These are phyloP conservation scores for Gonocerus acuteangulatus DNA, from an alignment of 2,888 invertebrate species.

Conservation along the genomic window DNA sequence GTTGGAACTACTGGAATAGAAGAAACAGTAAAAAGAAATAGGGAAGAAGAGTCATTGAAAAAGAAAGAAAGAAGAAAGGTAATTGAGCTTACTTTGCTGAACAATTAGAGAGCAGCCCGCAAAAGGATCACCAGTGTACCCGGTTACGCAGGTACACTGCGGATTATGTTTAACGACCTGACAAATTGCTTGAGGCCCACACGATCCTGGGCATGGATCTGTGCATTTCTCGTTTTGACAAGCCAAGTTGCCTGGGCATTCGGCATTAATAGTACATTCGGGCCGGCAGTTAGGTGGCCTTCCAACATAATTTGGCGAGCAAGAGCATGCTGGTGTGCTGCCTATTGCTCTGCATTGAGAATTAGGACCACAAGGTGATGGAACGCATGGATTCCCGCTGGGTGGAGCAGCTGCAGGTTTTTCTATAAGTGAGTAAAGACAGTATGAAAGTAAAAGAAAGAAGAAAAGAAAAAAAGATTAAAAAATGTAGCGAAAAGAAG, in stretches of 20 bases:
- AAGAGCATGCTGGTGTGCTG: conserved; percentile 71
- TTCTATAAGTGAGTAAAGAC: conserved; percentile 45
- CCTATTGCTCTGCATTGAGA: conserved; percentile 72
- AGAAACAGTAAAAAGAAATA: conserved; percentile 2
- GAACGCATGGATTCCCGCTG: conserved; percentile 65
- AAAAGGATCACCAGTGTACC: conserved; percentile 79
- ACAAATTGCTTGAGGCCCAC: conserved; percentile 70
- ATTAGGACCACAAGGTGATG: conserved; percentile 77
- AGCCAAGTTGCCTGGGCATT: conserved; percentile 74
- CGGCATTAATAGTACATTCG: conserved; percentile 75
- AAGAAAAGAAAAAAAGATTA: not conserved
- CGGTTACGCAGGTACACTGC: conserved; percentile 69
- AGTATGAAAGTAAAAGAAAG: not conserved
- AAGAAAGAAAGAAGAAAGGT: conserved; percentile 4
- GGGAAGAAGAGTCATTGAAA: not conserved
- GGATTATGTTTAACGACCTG: conserved; percentile 76
- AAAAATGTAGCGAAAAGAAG: not conserved
- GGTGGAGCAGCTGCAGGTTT: conserved; percentile 46
- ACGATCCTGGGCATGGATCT: conserved; percentile 78
- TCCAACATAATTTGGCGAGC: conserved; percentile 68
- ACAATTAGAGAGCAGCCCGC: conserved; percentile 54
- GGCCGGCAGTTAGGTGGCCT: conserved; percentile 79
- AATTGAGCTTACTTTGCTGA: conserved; percentile 42
- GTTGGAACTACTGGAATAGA: conserved; percentile 48
- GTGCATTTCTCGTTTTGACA: conserved; percentile 73